Conservation (phyloP, 1,140 invertebrate genomes). For the Tribolium castaneum region DNA sequence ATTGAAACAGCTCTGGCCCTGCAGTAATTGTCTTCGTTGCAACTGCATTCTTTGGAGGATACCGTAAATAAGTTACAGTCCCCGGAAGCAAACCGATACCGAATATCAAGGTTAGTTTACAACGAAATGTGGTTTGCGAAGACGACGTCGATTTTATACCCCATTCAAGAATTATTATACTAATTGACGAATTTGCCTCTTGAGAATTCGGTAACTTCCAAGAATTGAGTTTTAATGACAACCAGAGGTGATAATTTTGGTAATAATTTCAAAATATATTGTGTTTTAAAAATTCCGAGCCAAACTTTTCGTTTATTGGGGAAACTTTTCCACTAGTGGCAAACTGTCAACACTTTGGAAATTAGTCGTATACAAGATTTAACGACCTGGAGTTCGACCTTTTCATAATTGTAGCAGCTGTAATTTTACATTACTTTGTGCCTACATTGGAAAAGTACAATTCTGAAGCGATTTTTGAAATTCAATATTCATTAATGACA, state of each 20-base stretch:
- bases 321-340: background rate
- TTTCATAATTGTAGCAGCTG: background rate
- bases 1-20: slow-evolving; percentile 38
- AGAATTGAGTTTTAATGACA: background rate
- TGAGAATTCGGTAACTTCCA: too few species aligned
- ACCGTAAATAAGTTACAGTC: background rate
- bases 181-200: too few species aligned
- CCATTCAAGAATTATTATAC: too few species aligned
- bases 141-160: too few species aligned
- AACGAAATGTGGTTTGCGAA: background rate
- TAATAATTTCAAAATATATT: too few species aligned
- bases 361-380: background rate
- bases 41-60: background rate
- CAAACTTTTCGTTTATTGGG: background rate
- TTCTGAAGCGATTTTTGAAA: background rate
- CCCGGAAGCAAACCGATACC: background rate
- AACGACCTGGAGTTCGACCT: background rate
- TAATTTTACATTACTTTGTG: background rate
- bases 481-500: slow-evolving; percentile 11
- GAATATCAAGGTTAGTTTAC: background rate
- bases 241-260: background rate
- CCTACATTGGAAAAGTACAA: background rate
- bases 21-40: slow-evolving; percentile 39
- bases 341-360: background rate
- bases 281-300: background rate